Evolutionary conservation across 1,140 invertebrate genomes (phyloP), one percentile per base, ranked within the genome.

Genomic region (Vollenhovia emeryi): DNA sequence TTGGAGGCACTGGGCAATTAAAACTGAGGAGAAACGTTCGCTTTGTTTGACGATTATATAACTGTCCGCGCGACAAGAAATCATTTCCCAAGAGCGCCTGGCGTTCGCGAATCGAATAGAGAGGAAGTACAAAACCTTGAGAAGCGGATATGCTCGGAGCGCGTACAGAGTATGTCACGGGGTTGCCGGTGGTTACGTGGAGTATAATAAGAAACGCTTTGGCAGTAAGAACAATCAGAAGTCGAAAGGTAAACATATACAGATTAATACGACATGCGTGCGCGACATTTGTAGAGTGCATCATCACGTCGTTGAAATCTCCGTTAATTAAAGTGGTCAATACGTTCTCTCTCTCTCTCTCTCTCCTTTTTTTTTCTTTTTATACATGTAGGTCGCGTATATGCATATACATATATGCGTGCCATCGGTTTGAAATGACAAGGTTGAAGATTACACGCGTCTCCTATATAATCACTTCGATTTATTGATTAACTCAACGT

Each of bases 161-260:
- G 71, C 60, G 62, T 89, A 88, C 27, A 40, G 18, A 75, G 59
- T 64, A 85, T 57, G 71, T 84, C 69, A 50, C 75, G 87, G 30
- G n/a, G 73, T 82, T 89, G 71, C 60, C 75, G 71, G n/a, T 66
- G 62, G 62, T 66, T 43, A 66, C 36, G 27, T 45, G 62, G 43
- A 36, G 62, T 90, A 90, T 82, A 86, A 89, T 86, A 89, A 89
- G 74, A 86, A 62, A 89, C 76, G 66, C 78, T 89, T 90, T 90
- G 88, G 88, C 88, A 90, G 88, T 90, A 90, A n/a, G 85, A 89
- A 90, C 85, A 85, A 90, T 87, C 52, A 82, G 45, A 85, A 89
- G 30, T 87, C 43, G 43, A 73, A 89, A 89, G 84, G 36, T 85
- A 90, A n/a, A 90, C 55, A 73, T 80, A 80, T 40, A 80, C 69